A percentile compares a stretch with the other conserved stretches of the same genome.
These are phyloP conservation scores for Leistus spinibarbis DNA, from an alignment of 2,888 invertebrate genomes.

Conservation along the genomic window DNA sequence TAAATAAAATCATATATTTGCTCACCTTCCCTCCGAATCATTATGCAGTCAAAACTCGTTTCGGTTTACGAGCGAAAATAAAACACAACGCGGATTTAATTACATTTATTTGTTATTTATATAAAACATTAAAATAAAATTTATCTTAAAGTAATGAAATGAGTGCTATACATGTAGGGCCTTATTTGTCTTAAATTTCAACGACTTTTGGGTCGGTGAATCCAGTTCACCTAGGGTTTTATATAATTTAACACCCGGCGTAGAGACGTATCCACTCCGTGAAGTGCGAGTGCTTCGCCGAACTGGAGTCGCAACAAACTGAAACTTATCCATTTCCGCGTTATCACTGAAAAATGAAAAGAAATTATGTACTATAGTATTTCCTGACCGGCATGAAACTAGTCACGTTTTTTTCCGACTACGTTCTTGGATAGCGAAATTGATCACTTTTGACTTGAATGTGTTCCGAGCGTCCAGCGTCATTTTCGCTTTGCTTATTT, in stretches of 20 bases:
- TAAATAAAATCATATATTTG: no score
- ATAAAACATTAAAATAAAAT: no score
- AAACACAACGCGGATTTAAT: no score
- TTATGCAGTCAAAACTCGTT: no score
- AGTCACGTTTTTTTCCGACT: constrained; percentile 45
- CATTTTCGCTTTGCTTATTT: constrained; percentile 42
- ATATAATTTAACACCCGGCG: constrained; percentile 47
- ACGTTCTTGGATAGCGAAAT: constrained; percentile 62
- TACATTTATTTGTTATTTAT: no score
- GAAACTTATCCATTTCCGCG: constrained; percentile 33
- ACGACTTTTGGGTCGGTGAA: constrained; percentile 37
- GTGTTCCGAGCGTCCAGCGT: constrained; percentile 63
- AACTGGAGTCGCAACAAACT: constrained; percentile 60
- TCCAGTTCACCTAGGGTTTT: constrained; percentile 47
- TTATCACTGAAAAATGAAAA: neutral
- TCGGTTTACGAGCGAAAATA: no score
- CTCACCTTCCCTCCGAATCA: no score
- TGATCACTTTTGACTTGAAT: constrained; percentile 65
- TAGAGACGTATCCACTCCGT: constrained; percentile 44
- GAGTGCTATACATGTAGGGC: no score
- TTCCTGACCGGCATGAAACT: neutral
- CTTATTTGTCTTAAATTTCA: constrained; percentile 45
- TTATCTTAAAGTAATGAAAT: no score
- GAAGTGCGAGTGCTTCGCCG: constrained; percentile 58
- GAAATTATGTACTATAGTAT: neutral